These are phyloP conservation scores for Kryptolebias marmoratus DNA, from an alignment of 2,113 vertebrate genomes.

Conservation along the genomic window DNA sequence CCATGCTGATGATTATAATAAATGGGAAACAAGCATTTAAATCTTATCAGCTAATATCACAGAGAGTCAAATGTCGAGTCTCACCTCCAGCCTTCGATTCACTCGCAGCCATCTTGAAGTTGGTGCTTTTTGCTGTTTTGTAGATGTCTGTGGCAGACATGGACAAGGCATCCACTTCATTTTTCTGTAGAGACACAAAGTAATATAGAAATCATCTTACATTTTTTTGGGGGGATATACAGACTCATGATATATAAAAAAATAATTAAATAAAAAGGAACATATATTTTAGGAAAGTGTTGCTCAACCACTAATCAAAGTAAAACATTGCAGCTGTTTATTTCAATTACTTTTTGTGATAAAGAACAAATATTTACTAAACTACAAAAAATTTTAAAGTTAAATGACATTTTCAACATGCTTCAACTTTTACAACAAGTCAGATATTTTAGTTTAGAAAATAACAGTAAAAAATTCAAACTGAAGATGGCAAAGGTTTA, in stretches of 20 bases:
- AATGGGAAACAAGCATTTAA: background rate
- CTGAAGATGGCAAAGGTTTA: background rate
- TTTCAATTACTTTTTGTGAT: background rate
- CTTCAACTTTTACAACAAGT: no score
- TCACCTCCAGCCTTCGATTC: constrained; percentile 84
- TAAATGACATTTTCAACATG: no score
- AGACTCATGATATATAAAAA: background rate
- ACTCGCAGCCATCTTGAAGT: constrained; percentile 87
- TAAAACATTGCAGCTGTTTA: background rate
- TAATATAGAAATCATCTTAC: background rate
- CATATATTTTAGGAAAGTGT: background rate
- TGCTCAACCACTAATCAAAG: background rate
- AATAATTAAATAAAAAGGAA: background rate
- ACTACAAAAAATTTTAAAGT: no score
- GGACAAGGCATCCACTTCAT: constrained; percentile 86
- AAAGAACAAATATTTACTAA: background rate
- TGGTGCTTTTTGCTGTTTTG: constrained; percentile 79
- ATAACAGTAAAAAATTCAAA: background rate
- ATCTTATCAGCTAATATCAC: background rate
- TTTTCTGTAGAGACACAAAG: constrained; percentile 70
- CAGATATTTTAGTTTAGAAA: no score
- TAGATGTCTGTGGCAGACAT: constrained; percentile 84
- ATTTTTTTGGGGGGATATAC: background rate
- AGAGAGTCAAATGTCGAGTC: constrained; percentile 1
- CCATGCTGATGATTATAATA: background rate